phyloP scores from a whole-genome alignment of 2,888 invertebrate species.

The Caprella mutica region DNA sequence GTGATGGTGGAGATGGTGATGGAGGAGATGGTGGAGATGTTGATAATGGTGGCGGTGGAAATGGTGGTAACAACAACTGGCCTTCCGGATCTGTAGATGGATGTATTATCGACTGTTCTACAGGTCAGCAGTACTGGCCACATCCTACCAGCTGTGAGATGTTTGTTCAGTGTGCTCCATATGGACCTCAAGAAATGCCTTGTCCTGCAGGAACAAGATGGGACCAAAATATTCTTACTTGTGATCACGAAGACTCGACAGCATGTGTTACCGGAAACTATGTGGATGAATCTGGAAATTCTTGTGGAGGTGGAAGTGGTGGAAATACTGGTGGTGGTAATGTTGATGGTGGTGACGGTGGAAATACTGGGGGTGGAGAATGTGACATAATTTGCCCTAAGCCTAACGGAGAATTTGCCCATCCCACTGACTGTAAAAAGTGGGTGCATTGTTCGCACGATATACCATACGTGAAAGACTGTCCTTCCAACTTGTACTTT shows the following conservation, averaged over 20 bases:
- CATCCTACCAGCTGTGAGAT: conserved; percentile 29
- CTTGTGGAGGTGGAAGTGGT: background rate
- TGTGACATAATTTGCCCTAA: conserved; percentile 13
- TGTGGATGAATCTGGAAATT: background rate
- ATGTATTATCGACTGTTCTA: background rate
- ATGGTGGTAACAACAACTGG: background rate
- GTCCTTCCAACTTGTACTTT: conserved; percentile 31
- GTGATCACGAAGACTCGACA: conserved; percentile 8
- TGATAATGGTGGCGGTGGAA: background rate
- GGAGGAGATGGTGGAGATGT: background rate
- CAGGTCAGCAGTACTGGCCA: conserved; percentile 17
- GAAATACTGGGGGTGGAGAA: background rate
- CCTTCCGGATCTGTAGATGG: background rate
- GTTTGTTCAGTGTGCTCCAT: conserved; percentile 34
- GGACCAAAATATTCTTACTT: conserved; percentile 13
- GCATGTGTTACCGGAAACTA: conserved; percentile 8
- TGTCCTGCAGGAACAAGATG: conserved; percentile 12
- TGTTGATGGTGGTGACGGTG: background rate
- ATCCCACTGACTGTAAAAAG: conserved; percentile 27
- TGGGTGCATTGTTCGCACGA: conserved; percentile 20
- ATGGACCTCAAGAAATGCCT: conserved; percentile 19
- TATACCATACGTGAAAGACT: conserved; percentile 19
- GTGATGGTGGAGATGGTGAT: background rate
- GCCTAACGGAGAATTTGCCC: conserved; percentile 22
- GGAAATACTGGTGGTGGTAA: background rate